Evolutionary conservation across 2,113 vertebrate genomes (phyloP), one percentile per base, ranked within the genome.

Genomic region (Callospermophilus lateralis): DNA sequence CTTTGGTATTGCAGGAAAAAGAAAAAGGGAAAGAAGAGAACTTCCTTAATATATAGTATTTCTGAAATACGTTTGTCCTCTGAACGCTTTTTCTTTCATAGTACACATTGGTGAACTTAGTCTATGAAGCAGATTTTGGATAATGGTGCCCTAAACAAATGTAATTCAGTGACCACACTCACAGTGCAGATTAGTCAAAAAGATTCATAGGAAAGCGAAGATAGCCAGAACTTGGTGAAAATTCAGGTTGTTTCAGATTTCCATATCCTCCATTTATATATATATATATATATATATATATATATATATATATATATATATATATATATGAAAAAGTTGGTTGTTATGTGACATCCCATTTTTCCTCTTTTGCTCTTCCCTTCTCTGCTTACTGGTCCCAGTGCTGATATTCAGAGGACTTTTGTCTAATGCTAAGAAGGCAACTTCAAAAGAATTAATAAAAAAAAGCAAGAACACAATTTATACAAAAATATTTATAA

Each of bases 361-460:
- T 85, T 94, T 90, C 78, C 19, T 8, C 42, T 81, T 72, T 72
- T 48, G 79, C 58, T 84, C 17, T 83, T 91, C 28, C 45, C 32
- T 86, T 84, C 53, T 86, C 76, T 74, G n/a, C 6, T 96, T 45
- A 65, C 39, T 86, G 26, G 42, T 84, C 19, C 15, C 34, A 85
- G 22, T 34, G 37, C 51, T 94, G 28, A 63, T 74, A 87, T 84
- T 89, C 55, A 58, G n/a, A 86, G 12, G 32, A 84, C 26, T 74
- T 37, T 68, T 30, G 65, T 72, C 10, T 76, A 87, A 37, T 13
- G 68, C 34, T 63, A 55, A 45, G 19, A 86, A 95, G 67, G 37
- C 53, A 96, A 45, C 39, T 84, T 94, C 65, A 94, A 86, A 80
- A 30, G 48, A 96, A 92, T 97, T 96, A 88, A 97, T 96, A 53